A percentile compares a stretch with the other conserved stretches of the same genome.
These are phyloP conservation scores for Dendropsophus ebraccatus DNA, from an alignment of 2,113 vertebrate genomes.

Conservation along the genomic window DNA sequence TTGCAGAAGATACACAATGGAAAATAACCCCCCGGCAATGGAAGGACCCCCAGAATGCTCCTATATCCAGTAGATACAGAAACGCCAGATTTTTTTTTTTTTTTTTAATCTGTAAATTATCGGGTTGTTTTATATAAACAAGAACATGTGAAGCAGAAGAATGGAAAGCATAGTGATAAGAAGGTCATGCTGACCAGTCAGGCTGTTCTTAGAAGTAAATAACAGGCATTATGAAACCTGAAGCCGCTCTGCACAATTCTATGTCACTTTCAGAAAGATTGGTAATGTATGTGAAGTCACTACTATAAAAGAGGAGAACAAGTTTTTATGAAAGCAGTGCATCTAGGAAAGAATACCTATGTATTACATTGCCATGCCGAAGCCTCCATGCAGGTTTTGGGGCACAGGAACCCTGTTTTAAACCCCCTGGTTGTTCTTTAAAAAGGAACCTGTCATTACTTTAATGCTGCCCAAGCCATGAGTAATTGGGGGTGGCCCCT, in stretches of 20 bases:
- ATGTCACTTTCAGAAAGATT: neutral
- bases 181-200: conserved; percentile 49
- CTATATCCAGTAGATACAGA: neutral
- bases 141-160: conserved; percentile 24
- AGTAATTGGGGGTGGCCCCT: too few relatives aligned
- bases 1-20: neutral
- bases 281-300: neutral
- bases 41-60: neutral
- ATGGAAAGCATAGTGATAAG: conserved; percentile 28
- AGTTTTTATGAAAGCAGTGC: too few relatives aligned
- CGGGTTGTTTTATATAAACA: conserved; percentile 51
- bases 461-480: too few relatives aligned
- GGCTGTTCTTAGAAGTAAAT: conserved; percentile 31
- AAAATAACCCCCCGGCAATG: neutral
- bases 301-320: neutral
- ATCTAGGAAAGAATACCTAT: too few relatives aligned
- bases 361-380: too few relatives aligned
- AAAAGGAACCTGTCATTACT: too few relatives aligned
- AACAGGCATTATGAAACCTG: conserved; percentile 26
- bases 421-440: too few relatives aligned
- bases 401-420: too few relatives aligned
- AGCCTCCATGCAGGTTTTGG: too few relatives aligned
- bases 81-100: neutral
- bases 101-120: neutral
- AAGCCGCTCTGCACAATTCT: neutral